Evolutionary conservation across 2,888 invertebrate species (phyloP).

Genomic region (Cylindroiulus punctatus): DNA sequence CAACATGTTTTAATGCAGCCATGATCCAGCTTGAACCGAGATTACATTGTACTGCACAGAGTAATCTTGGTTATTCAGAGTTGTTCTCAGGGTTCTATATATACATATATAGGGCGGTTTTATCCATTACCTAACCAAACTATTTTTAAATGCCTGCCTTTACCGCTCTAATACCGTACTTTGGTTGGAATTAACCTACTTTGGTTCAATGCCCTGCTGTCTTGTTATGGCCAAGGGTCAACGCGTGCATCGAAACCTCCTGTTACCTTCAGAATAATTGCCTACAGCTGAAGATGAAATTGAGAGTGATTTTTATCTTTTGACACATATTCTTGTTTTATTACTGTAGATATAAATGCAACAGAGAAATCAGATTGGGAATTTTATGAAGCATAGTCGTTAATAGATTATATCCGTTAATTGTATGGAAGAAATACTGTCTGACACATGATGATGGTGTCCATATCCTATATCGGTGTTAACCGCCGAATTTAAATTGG

Average conservation of each 20-base stretch:
- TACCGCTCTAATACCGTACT: not conserved
- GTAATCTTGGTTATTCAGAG: not conserved
- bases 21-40: no score
- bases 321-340: not conserved
- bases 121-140: not conserved
- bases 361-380: not conserved
- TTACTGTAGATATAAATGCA: not conserved
- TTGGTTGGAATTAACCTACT: not conserved
- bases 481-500: no score
- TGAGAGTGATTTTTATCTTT: not conserved
- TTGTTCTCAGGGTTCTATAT: not conserved
- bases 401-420: not conserved
- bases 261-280: not conserved
- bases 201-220: conserved; percentile 16
- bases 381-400: not conserved
- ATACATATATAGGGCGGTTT: not conserved
- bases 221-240: not conserved
- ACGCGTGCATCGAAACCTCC: not conserved
- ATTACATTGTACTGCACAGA: no score
- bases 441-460: no score
- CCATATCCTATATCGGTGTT: no score
- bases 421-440: not conserved
- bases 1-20: not conserved
- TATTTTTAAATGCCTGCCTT: conserved; percentile 19
- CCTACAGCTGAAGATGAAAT: not conserved